These are phyloP conservation scores for Calliphora vicina DNA, from an alignment of 1,140 invertebrate genomes.

Conservation along the genomic window DNA sequence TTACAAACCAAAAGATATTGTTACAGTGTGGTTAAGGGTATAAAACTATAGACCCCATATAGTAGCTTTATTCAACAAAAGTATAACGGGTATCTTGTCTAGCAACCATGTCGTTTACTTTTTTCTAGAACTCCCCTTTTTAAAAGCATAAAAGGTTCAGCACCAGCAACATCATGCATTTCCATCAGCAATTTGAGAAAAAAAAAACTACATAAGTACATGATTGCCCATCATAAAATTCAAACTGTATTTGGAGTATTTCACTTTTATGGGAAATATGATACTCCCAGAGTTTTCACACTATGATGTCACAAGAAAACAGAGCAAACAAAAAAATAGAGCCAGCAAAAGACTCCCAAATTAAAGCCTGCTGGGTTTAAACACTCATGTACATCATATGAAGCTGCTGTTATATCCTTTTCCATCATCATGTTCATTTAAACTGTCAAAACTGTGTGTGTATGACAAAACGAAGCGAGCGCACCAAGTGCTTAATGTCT, in stretches of 20 bases:
- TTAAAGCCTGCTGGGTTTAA: constrained; percentile 7
- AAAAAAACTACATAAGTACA: not conserved
- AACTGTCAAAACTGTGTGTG: constrained; percentile 14
- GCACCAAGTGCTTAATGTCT: not conserved
- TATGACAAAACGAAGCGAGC: not conserved
- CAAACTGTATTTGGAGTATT: not conserved
- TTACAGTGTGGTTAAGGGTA: not conserved
- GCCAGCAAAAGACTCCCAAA: not conserved
- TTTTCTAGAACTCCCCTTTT: not conserved
- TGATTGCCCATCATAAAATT: constrained; percentile 15
- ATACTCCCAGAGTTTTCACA: constrained; percentile 12
- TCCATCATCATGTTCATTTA: constrained; percentile 26
- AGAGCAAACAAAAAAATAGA: not conserved
- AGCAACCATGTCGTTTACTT: not conserved
- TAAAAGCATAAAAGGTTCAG: not conserved
- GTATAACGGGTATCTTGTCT: not conserved
- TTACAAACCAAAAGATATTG: not conserved
- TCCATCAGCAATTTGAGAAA: not conserved
- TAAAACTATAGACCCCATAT: not conserved
- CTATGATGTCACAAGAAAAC: not conserved
- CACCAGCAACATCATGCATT: not conserved
- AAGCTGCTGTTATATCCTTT: not conserved
- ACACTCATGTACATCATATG: not conserved
- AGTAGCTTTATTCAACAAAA: not conserved
- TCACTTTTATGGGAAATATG: not conserved